Conservation (phyloP, 2,888 invertebrate genomes). For the Spatulosminthurus flaviceps region DNA sequence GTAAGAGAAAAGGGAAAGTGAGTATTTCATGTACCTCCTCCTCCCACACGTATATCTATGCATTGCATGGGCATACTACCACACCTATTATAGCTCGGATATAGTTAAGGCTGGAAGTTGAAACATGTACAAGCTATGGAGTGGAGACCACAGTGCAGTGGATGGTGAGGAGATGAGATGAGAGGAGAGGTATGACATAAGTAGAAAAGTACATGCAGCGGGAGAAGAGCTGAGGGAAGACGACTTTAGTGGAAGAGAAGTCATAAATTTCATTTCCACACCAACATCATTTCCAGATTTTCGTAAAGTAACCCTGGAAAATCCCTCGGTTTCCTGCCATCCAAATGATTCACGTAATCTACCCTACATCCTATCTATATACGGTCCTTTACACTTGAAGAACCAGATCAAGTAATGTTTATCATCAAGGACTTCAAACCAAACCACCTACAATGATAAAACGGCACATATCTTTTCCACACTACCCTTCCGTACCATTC, state of each 20-base stretch:
- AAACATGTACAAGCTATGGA: too few species aligned
- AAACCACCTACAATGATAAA: not conserved
- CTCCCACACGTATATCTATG: too few species aligned
- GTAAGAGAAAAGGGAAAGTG: not conserved
- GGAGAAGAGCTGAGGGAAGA: slow-evolving; percentile 40
- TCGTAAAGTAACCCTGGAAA: slow-evolving; percentile 47
- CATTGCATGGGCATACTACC: too few species aligned
- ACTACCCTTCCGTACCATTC: too few species aligned
- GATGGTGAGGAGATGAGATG: not conserved
- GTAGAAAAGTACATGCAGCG: slow-evolving; percentile 27
- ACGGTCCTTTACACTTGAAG: slow-evolving; percentile 18
- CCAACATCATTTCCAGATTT: slow-evolving; percentile 58
- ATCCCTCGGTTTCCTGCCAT: slow-evolving; percentile 42
- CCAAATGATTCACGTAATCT: slow-evolving; percentile 42
- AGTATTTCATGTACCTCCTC: not conserved
- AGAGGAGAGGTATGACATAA: slow-evolving; percentile 32
- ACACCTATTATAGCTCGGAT: too few species aligned
- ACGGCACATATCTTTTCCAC: too few species aligned
- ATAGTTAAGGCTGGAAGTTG: too few species aligned
- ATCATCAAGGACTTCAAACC: slow-evolving; percentile 11
- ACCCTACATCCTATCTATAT: not conserved
- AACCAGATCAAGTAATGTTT: slow-evolving; percentile 23
- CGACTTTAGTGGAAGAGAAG: slow-evolving; percentile 22
- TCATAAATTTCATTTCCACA: slow-evolving; percentile 57
- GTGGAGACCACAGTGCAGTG: not conserved